These are phyloP conservation scores for Eupithecia pulchellata DNA, from an alignment of 2,888 invertebrate genomes.

Conservation along the genomic window DNA sequence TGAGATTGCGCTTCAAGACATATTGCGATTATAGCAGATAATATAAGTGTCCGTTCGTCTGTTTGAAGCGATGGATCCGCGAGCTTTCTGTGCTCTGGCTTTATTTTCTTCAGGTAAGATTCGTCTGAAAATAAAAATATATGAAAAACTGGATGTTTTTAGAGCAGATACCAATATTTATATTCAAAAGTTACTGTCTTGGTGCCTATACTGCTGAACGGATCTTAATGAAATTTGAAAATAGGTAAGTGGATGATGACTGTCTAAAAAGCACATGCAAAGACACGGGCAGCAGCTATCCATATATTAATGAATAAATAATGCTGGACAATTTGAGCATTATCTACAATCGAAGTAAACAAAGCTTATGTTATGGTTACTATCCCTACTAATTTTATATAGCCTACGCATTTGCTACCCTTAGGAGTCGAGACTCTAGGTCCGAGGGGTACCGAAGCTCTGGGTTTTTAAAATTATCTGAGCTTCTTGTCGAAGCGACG, in stretches of 20 bases:
- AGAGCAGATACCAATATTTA: background rate
- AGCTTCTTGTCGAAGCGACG: too few species aligned
- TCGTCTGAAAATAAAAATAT: conserved; percentile 62
- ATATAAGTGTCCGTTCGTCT: conserved; percentile 65
- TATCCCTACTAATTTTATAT: too few species aligned
- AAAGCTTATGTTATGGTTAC: too few species aligned
- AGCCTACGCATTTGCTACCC: too few species aligned
- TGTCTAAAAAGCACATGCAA: too few species aligned
- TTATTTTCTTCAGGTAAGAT: conserved; percentile 64
- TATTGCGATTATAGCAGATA: conserved; percentile 68
- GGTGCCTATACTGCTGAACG: background rate
- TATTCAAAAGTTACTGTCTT: background rate
- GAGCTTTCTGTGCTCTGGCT: conserved; percentile 62
- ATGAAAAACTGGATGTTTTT: background rate
- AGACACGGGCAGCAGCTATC: too few species aligned
- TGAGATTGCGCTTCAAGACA: conserved; percentile 61
- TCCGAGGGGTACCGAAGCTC: too few species aligned
- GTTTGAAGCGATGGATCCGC: conserved; percentile 65
- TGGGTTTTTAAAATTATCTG: too few species aligned
- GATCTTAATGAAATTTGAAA: background rate
- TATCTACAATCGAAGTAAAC: too few species aligned
- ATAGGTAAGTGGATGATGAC: background rate
- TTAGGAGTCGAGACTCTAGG: too few species aligned
- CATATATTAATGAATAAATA: too few species aligned
- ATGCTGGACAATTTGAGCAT: too few species aligned